Base-by-base conservation (phyloP, 2,797 vertebrate species). In the Arctocebus calabarensis region DNA sequence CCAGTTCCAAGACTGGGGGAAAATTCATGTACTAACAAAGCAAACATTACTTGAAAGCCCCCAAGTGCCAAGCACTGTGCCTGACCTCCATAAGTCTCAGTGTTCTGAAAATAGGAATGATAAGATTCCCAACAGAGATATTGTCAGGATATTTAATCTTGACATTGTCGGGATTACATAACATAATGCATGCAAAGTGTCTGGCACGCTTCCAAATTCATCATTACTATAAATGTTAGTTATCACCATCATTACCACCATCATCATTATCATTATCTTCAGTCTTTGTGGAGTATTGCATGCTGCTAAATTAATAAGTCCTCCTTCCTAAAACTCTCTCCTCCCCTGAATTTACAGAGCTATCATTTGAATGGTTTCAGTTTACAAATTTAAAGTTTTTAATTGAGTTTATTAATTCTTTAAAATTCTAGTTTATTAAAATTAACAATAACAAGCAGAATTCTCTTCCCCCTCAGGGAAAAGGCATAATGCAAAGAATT, bases 331-430 rank as follows among this genome's bases (percentile, higher is more conserved):
- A 89, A 85, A 57, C 37, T 84, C 29, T 66, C 86, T 95, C 32
- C 29, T 94, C 82, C 68, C 73, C 92, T 68, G 37, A 84, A 22
- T 64, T 92, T 48, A 66, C 2, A 3, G 1, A 68, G 34, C 81
- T 83, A 48, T 3, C 86, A 61, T 78, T 45, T 81, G 37, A 52
- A 22, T 22, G 45, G 14, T 71, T 85, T 64, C 66, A 57, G 20
- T 71, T 78, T 70, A 74, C 59, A 79, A 40, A 84, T 37, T 68
- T 88, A 8, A 77, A 78, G 14, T 34, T 55, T 55, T 6, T 34
- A 78, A 34, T 85, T 75, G 68, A 40, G 19, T 62, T 85, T 73
- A 75, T 74, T 77, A 37, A 84, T 48, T 70, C 74, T 93, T 94
- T 64, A 16, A 52, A 52, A 70, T 68, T 94, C 85, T n/a, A 37